Base-by-base conservation (phyloP, 2,888 invertebrate species). In the Gnatocerus cornutus region DNA sequence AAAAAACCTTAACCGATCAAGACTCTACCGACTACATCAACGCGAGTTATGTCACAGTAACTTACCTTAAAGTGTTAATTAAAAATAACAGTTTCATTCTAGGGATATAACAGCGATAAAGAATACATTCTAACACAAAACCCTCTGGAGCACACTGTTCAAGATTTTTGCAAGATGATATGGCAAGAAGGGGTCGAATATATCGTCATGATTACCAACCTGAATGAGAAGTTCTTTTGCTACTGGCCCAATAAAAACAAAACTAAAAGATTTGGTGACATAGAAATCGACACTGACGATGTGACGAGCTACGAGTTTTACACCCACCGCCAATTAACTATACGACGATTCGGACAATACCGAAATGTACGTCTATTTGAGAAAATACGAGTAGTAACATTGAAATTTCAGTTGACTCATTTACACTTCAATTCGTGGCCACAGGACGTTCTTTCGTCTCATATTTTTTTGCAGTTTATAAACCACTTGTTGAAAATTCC, bases 61-160 rank as follows among this genome's bases (percentile, higher is more conserved):
- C 4, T 5, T n/a, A 37, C 8, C 37, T 21, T n/a, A 4, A 37
- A n/a, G 37, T n/a, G 1, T 37, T 2, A 37, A 37, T 37, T 37
- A 8, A 7, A 37, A 37, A n/a, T 5, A 37, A 41, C 1, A 3
- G 4, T 41, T n/a, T 13, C 2, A n/a, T 75, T 73, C 68, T 71
- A 72, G 71, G 71, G 75, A 55, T 69, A 70, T 73, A 68, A 67
- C 52, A 71, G 71, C 65, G 68, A 3, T 1, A 21, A 29, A 21
- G 58, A 58, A 14, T 58, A 58, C 8, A 46, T 59, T 8, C 9
- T 59, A 2, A 74, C 73, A 63, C 71, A 68, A 63, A 58, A 63
- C 65, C 73, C 74, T 68, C 70, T 72, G 71, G 61, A 74, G 72
- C 71, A 74, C 67, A 65, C 62, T 8, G 50, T 21, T 6, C 3